Evolutionary conservation across 92 coral and sea anemone species (phyloP).

Genomic region (Epizoanthus stellaris): DNA sequence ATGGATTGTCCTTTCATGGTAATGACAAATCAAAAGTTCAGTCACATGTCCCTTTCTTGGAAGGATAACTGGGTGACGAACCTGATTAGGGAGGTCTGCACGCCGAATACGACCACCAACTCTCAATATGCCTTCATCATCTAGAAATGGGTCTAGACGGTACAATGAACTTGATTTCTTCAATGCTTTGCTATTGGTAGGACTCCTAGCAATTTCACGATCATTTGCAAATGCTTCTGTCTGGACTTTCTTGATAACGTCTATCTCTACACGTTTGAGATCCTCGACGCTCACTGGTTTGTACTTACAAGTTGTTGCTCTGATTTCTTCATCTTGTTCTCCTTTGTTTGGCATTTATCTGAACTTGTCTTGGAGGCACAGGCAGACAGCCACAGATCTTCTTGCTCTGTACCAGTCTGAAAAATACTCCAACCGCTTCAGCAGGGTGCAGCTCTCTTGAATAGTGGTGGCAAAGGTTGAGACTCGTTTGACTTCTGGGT

Average conservation of each 20-base stretch:
- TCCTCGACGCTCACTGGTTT: neutral
- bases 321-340: too few relatives aligned
- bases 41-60: too few relatives aligned
- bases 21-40: too few relatives aligned
- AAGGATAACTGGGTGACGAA: too few relatives aligned
- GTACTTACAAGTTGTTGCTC: neutral
- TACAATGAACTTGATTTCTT: neutral
- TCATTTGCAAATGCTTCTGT: conserved; percentile 27
- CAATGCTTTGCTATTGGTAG: neutral
- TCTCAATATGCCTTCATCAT: too few relatives aligned
- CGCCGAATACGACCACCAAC: too few relatives aligned
- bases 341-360: too few relatives aligned
- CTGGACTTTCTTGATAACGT: conserved; percentile 21
- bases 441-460: conserved; percentile 1
- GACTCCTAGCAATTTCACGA: neutral
- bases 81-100: too few relatives aligned
- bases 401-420: conserved; percentile 22
- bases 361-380: too few relatives aligned
- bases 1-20: too few relatives aligned
- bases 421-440: conserved; percentile 3
- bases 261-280: neutral
- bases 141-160: too few relatives aligned
- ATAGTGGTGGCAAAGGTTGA: neutral
- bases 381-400: conserved; percentile 17
- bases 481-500: conserved; percentile 24